Base-by-base conservation (phyloP, 2,888 invertebrate species). In the Polydesmus complanatus region DNA sequence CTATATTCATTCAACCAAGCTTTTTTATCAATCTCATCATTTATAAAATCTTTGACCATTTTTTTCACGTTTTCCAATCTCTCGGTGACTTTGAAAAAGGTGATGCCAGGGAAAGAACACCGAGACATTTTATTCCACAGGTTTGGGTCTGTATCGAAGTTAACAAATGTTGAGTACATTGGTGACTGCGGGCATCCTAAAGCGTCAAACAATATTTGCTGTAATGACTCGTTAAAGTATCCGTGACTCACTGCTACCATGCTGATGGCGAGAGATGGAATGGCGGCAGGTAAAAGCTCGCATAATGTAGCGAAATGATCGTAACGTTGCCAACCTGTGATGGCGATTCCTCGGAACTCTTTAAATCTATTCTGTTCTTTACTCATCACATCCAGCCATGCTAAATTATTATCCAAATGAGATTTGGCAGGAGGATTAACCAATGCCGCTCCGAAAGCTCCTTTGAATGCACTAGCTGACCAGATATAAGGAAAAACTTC, bases 391-490 rank as follows among this genome's bases (percentile, higher is more conserved):
- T 82, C 81, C 64, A 84, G 70, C 85, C 85, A 85, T 56, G 82
- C 76, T 63, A 83, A 73, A 68, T 83, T 83, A 69, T 85, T 85
- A 69, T 85, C 84, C 57, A 85, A 73, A 72, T 85, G 85, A 54
- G 83, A 76, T 65, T 80, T 78, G 19, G 82, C 77, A 62, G 83
- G 82, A 3, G 84, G 84, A 62, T 84, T 77, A 67, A 81, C 79
- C 54, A 84, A 68, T 1, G 82, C 83, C 71, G 85, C 84, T 0
- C 85, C 85, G 66, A 84, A 84, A 2, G 85, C 85, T 1, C 84
- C 86, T 72, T 87, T 87, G 70, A 81, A 86, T 0, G 86, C 85
- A 2, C 83, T 83, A 1, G 85, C 85, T 1, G 82, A 79, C 86
- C 86, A 86, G 8, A 83, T 81, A 0, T 81, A 79, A 2, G 79